Base-by-base conservation (phyloP, 1,140 invertebrate genomes). In the Neelides sp. region DNA sequence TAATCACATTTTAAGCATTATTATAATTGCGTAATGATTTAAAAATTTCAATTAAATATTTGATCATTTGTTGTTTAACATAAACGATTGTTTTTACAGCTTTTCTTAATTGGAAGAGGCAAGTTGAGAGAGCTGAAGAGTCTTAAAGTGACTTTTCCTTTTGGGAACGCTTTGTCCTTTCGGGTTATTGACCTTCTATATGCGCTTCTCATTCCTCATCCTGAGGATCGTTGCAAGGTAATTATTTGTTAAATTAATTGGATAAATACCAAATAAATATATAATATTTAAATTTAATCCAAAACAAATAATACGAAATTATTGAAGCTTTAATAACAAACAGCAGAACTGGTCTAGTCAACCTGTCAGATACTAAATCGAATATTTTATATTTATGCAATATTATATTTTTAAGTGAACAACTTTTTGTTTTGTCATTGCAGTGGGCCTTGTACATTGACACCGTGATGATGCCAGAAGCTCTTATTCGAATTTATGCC, bases 401-500 rank as follows among this genome's bases (percentile, higher is more conserved):
- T n/a, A n/a, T n/a, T n/a, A n/a, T n/a, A n/a, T n/a, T n/a, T n/a
- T n/a, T n/a, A n/a, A n/a, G n/a, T n/a, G n/a, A n/a, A n/a, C n/a
- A n/a, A n/a, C n/a, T 45, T 5, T 34, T 43, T 39, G 30, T 17
- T 27, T 23, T 19, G 1, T 45, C 23, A 17, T 50, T 54, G 26
- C 50, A 58, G 56, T 54, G 36, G 27, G 46, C 40, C 10, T 44
- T 54, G 10, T 58, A 58, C 45, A 36, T 58, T 5, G 52, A 45
- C n/a, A 54, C 22, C 39, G 56, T 58, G 2, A 30, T 51, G 36
- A 23, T 54, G n/a, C 56, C 55, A 0, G 56, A 58, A 52, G 39
- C 56, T 26, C 45, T 51, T 23, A 58, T 58, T 42, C 35, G 50
- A 13, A 58, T 58, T 34, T 58, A 51, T 40, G 52, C 48, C 10